Conservation (phyloP, 2,113 vertebrate genomes). For the Aleadryas rufinucha region DNA sequence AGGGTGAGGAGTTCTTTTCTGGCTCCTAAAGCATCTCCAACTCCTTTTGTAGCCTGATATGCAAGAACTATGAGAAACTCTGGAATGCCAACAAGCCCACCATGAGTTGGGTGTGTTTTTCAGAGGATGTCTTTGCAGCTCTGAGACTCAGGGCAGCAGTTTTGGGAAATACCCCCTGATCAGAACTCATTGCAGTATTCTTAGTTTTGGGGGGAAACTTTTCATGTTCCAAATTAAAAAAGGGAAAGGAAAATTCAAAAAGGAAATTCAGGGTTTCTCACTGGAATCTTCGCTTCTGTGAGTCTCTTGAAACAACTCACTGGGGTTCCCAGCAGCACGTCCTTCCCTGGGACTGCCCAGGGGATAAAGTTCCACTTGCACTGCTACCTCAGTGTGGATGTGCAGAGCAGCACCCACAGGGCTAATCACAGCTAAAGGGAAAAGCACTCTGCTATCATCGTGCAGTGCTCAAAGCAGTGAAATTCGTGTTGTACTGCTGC, state of each 20-base stretch:
- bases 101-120: background rate
- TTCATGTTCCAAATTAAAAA: background rate
- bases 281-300: background rate
- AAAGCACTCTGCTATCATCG: background rate
- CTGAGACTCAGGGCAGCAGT: background rate
- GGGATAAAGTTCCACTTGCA: background rate
- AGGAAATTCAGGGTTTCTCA: background rate
- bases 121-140: background rate
- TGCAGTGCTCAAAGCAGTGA: background rate
- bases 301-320: background rate
- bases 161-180: background rate
- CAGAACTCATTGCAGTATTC: background rate
- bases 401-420: background rate
- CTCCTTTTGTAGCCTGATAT: background rate
- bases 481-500: background rate
- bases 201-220: background rate
- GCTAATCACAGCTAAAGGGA: background rate
- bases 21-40: background rate
- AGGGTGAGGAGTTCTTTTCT: background rate
- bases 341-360: background rate
- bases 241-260: background rate
- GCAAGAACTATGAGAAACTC: background rate
- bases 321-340: fast-evolving
- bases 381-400: background rate
- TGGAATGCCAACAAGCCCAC: background rate